A percentile compares a stretch with the other conserved stretches of the same genome.
These are phyloP conservation scores for Cryptotis parvus DNA, from an alignment of 2,113 vertebrate species.

Conservation along the genomic window DNA sequence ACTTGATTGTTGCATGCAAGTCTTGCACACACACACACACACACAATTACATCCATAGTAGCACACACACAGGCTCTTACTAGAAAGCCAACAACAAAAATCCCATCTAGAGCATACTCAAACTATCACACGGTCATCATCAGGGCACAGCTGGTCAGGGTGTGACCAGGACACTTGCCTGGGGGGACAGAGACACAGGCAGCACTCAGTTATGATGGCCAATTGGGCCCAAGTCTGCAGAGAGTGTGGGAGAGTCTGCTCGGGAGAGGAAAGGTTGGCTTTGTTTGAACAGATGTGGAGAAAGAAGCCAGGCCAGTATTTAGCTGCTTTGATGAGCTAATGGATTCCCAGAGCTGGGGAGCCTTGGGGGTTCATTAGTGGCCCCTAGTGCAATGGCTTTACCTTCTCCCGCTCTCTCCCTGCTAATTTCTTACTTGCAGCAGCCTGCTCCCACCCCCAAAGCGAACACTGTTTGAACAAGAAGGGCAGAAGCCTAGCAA, in stretches of 20 bases:
- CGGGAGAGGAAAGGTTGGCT: slow-evolving; percentile 28
- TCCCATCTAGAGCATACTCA: too few relatives aligned
- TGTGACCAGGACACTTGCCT: not conserved
- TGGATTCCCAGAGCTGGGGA: slow-evolving; percentile 61
- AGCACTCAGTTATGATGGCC: not conserved
- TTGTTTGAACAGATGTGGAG: slow-evolving; percentile 76
- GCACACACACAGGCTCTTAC: too few relatives aligned
- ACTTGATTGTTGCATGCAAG: too few relatives aligned
- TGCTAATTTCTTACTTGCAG: slow-evolving; percentile 67
- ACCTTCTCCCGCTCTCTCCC: not conserved
- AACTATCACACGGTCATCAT: too few relatives aligned
- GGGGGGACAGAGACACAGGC: not conserved
- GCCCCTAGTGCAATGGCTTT: slow-evolving; percentile 36
- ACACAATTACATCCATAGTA: too few relatives aligned
- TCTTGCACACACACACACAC: too few relatives aligned
- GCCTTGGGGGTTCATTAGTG: slow-evolving; percentile 64
- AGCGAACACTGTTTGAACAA: slow-evolving; percentile 82
- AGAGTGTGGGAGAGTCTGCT: not conserved
- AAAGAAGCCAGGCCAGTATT: slow-evolving; percentile 52
- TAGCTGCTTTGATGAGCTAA: slow-evolving; percentile 61
- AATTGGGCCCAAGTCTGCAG: not conserved
- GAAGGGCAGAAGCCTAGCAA: slow-evolving; percentile 87
- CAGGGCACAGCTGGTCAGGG: too few relatives aligned
- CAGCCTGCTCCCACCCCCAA: not conserved
- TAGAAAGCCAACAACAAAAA: too few relatives aligned